phyloP scores from a whole-genome alignment of 2,113 vertebrate species.

The Galemys pyrenaicus region DNA sequence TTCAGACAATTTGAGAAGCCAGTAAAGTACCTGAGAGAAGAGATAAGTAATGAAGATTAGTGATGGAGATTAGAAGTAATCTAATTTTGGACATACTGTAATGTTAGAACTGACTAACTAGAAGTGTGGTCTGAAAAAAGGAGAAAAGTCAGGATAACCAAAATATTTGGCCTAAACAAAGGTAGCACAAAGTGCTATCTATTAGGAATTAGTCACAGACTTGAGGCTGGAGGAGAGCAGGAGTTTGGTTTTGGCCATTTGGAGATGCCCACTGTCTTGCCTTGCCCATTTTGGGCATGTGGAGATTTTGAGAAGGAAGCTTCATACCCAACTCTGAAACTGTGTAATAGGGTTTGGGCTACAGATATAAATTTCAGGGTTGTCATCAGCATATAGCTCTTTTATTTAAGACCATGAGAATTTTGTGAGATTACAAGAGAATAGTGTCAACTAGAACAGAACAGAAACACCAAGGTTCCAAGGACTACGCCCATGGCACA shows the following conservation, averaged over 20 bases:
- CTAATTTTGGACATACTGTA: slow-evolving; percentile 1
- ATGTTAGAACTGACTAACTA: background rate
- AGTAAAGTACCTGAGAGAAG: background rate
- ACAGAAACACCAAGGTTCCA: background rate
- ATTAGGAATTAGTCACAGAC: background rate
- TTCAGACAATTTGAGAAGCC: background rate
- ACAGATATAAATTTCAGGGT: background rate
- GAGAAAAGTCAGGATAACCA: background rate
- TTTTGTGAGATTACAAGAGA: background rate
- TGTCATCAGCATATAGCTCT: background rate
- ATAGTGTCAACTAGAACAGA: background rate
- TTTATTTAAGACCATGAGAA: background rate
- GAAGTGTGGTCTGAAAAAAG: background rate
- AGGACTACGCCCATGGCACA: background rate
- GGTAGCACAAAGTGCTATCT: background rate
- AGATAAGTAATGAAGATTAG: background rate
- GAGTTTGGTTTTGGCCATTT: background rate
- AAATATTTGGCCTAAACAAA: background rate
- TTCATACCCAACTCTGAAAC: background rate
- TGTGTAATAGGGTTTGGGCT: background rate
- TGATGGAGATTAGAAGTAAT: background rate
- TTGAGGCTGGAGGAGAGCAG: background rate
- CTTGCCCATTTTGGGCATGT: background rate
- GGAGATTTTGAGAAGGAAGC: background rate
- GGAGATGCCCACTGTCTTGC: background rate